Conservation (phyloP, 2,888 invertebrate species). For the Merodon equestris region DNA sequence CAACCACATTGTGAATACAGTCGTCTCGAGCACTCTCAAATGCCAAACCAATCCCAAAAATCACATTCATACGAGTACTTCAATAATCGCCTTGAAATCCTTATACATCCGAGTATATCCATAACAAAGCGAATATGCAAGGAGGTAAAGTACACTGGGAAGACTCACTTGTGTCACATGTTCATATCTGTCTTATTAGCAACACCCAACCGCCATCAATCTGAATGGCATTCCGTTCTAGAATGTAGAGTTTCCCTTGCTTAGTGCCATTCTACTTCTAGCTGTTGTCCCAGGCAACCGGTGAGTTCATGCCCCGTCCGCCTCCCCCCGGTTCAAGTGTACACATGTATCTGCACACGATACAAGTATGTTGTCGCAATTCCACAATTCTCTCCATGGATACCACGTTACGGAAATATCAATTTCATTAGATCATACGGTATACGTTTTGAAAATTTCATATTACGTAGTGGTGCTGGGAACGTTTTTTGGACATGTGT, state of each 20-base stretch:
- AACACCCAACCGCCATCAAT: conserved; percentile 3
- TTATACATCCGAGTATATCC: background rate
- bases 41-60: conserved; percentile 19
- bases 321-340: background rate
- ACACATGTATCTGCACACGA: background rate
- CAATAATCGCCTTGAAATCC: conserved; percentile 31
- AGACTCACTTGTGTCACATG: conserved; percentile 35
- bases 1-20: conserved; percentile 22
- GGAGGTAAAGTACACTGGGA: conserved; percentile 19
- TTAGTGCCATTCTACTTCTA: conserved; percentile 27
- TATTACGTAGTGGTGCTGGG: conserved; percentile 29
- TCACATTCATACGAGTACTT: conserved; percentile 24
- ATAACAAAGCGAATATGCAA: conserved; percentile 23
- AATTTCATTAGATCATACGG: conserved; percentile 62
- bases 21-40: conserved; percentile 6
- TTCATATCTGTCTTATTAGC: conserved; percentile 34
- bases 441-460: conserved; percentile 57
- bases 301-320: background rate
- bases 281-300: conserved; percentile 33
- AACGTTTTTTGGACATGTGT: conserved; percentile 42
- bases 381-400: conserved; percentile 32
- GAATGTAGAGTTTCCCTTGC: conserved; percentile 12
- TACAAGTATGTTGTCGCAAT: background rate
- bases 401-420: conserved; percentile 53
- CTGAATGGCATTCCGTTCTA: conserved; percentile 13